A percentile compares a stretch with the other conserved stretches of the same genome.
Conservation (phyloP, 2,113 vertebrate species). For the Neogobius melanostomus region DNA sequence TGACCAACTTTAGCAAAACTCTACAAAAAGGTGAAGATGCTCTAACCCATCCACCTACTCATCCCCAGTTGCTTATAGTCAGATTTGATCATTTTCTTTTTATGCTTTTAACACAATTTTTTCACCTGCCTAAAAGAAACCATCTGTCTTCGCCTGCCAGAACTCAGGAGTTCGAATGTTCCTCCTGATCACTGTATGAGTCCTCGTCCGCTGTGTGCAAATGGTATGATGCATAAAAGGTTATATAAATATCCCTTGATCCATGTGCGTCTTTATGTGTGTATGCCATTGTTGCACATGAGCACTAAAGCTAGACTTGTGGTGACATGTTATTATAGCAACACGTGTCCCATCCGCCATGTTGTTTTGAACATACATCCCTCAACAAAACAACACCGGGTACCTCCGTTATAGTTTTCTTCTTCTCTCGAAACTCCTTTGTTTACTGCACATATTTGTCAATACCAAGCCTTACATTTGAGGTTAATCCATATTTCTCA, state of each 20-base stretch:
- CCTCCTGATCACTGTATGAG: constrained; percentile 7
- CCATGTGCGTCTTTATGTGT: neutral
- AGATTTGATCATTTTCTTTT: neutral
- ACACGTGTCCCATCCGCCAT: constrained; percentile 18
- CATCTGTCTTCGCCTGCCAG: neutral
- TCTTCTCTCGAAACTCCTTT: constrained; percentile 36
- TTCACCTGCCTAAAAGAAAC: neutral
- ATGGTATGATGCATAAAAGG: neutral
- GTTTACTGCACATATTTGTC: constrained; percentile 58
- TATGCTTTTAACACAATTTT: neutral
- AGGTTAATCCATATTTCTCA: constrained; percentile 29
- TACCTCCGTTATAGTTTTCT: constrained; percentile 6
- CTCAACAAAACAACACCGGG: constrained; percentile 24
- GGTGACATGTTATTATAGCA: constrained; percentile 40
- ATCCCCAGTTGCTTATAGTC: too few species aligned
- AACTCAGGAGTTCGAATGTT: neutral
- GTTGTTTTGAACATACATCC: constrained; percentile 29
- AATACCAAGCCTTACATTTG: constrained; percentile 34
- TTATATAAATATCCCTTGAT: neutral
- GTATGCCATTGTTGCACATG: constrained; percentile 12
- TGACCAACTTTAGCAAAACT: too few species aligned
- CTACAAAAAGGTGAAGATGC: too few species aligned
- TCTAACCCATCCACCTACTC: too few species aligned
- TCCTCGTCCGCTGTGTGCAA: neutral
- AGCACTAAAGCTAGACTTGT: constrained; percentile 22